phyloP scores from a whole-genome alignment of 37 sponge, comb jelly and placozoan genomes.

The Beroe forskalii region DNA sequence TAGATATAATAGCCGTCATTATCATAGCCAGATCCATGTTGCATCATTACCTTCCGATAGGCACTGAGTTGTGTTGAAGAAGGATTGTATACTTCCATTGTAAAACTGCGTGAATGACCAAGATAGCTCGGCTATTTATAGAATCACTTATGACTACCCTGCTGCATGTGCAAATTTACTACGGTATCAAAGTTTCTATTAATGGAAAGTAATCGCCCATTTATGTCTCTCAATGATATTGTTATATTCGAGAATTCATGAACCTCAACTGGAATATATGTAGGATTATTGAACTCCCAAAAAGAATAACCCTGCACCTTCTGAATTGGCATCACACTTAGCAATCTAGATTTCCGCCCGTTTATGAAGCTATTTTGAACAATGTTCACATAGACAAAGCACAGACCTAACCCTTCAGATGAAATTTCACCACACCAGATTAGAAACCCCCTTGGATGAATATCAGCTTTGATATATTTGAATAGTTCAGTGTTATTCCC shows the following conservation, averaged over 20 bases:
- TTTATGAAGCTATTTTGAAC: constrained; percentile 14
- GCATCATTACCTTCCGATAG: background rate
- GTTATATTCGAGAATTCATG: background rate
- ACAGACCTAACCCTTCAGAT: background rate
- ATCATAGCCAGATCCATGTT: constrained; percentile 12
- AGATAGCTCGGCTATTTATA: background rate
- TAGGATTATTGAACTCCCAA: background rate
- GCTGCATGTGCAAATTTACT: background rate
- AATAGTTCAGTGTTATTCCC: background rate
- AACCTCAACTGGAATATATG: constrained; percentile 34
- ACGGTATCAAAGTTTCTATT: background rate
- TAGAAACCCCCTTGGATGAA: background rate
- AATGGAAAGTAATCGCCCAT: background rate
- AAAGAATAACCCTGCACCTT: background rate
- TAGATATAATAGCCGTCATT: constrained; percentile 35
- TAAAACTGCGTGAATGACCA: background rate
- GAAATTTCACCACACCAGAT: background rate
- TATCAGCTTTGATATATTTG: background rate
- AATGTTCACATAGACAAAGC: constrained; percentile 12
- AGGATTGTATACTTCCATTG: background rate
- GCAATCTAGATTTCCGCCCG: background rate
- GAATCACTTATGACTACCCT: background rate
- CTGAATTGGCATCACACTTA: background rate
- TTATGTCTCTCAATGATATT: background rate
- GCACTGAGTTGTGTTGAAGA: background rate